These are phyloP conservation scores for Aspidiotus rigidus DNA, from an alignment of 2,888 invertebrate species.

Conservation along the genomic window DNA sequence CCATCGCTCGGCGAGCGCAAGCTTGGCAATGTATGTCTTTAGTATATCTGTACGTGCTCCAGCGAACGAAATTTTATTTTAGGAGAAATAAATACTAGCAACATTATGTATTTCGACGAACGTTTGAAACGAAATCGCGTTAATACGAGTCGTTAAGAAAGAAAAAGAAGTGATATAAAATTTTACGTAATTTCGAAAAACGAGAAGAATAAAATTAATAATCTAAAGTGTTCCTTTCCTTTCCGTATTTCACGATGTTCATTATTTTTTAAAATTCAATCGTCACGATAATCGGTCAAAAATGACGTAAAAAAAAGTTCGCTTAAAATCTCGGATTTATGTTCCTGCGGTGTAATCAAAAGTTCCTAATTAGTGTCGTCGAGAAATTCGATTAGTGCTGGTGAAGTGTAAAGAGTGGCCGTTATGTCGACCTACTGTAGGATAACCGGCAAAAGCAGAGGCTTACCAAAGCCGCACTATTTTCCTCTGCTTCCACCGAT, in stretches of 20 bases:
- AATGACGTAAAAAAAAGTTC: neutral
- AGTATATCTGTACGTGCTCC: slow-evolving; percentile 21
- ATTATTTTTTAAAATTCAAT: neutral
- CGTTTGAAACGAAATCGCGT: slow-evolving; percentile 2
- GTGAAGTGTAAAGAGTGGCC: neutral
- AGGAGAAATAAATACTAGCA: neutral
- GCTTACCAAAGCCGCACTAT: slow-evolving; percentile 72
- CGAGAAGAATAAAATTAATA: neutral
- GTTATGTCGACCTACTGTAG: slow-evolving; percentile 55
- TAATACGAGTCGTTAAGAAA: neutral
- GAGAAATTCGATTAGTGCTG: neutral
- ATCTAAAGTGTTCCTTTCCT: neutral
- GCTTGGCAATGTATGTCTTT: slow-evolving; percentile 18
- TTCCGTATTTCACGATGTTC: neutral
- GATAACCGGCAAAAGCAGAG: slow-evolving; percentile 69
- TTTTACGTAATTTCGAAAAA: neutral
- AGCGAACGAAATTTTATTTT: slow-evolving; percentile 13
- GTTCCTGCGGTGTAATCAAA: neutral
- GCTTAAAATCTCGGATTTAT: neutral
- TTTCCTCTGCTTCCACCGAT: slow-evolving; percentile 70
- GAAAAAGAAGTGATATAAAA: neutral
- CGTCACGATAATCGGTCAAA: too few species aligned
- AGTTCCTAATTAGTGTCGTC: slow-evolving; percentile 2
- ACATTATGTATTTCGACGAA: neutral
- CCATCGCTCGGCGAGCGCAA: slow-evolving; percentile 19